Evolutionary conservation across 2,888 invertebrate genomes (phyloP).

Genomic region (Ennomos quercinarius): DNA sequence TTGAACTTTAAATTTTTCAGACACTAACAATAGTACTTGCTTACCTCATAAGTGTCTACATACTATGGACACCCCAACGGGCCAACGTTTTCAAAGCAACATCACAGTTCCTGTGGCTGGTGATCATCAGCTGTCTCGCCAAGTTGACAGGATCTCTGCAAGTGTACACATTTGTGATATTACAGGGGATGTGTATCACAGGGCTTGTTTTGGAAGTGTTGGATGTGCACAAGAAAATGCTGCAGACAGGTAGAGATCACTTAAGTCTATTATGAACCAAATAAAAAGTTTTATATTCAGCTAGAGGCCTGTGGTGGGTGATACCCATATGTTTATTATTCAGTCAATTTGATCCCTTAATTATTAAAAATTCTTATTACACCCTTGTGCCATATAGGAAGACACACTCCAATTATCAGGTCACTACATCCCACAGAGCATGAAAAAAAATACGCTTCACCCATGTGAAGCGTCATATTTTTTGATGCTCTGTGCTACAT

Average conservation of each 20-base stretch:
- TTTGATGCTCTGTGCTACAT: too few species aligned
- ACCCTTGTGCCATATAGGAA: too few species aligned
- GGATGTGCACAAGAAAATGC: constrained; percentile 81
- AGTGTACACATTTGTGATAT: constrained; percentile 89
- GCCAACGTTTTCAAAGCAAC: constrained; percentile 88
- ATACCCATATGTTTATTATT: too few species aligned
- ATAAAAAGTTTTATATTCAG: too few species aligned
- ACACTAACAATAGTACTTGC: constrained; percentile 87
- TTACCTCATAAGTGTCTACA: constrained; percentile 89
- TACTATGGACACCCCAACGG: constrained; percentile 91
- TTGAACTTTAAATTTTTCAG: constrained; percentile 75
- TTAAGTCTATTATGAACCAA: too few species aligned
- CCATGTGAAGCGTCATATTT: too few species aligned
- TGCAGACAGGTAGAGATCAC: constrained; percentile 65
- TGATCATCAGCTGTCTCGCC: constrained; percentile 90
- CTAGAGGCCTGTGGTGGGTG: too few species aligned
- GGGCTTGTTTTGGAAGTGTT: constrained; percentile 88
- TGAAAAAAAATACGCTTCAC: too few species aligned
- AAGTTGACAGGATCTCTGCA: constrained; percentile 91
- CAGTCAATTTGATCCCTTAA: too few species aligned
- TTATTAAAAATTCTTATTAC: too few species aligned
- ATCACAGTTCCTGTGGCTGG: constrained; percentile 91
- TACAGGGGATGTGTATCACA: constrained; percentile 87
- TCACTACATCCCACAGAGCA: too few species aligned
- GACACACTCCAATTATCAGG: too few species aligned